Evolutionary conservation across 2,888 invertebrate genomes (phyloP).

Genomic region (Gnatocerus cornutus): DNA sequence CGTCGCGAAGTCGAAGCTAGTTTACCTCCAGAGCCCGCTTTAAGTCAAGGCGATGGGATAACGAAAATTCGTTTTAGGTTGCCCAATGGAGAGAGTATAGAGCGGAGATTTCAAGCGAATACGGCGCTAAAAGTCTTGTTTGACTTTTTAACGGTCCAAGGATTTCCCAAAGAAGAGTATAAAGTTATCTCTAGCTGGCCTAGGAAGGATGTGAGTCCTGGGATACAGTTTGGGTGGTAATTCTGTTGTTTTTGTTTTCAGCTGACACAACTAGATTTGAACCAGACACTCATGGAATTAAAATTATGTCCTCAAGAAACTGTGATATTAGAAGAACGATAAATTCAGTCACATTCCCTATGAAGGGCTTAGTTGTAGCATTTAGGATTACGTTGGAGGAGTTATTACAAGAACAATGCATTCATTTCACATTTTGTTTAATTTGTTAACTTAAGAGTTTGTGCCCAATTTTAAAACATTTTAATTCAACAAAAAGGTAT

Average conservation of each 20-base stretch:
- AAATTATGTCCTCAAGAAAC: constrained; percentile 96
- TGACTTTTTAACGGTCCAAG: constrained; percentile 91
- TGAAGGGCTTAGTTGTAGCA: constrained; percentile 45
- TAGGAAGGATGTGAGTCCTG: constrained; percentile 90
- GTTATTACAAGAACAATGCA: constrained; percentile 8
- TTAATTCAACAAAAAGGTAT: not conserved
- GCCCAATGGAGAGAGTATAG: constrained; percentile 84
- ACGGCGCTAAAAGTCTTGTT: constrained; percentile 80
- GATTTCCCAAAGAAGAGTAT: constrained; percentile 89
- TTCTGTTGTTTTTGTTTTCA: constrained; percentile 69
- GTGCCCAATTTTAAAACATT: not conserved
- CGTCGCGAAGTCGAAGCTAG: constrained; percentile 77
- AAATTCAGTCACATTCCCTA: constrained; percentile 68
- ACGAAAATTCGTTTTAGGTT: constrained; percentile 87
- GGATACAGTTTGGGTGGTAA: constrained; percentile 42
- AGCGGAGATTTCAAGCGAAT: constrained; percentile 82
- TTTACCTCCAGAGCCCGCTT: constrained; percentile 82
- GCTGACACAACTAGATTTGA: constrained; percentile 85
- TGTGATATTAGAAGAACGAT: constrained; percentile 94
- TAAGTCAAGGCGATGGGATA: constrained; percentile 74
- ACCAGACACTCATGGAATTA: constrained; percentile 84
- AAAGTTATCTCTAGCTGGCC: constrained; percentile 97
- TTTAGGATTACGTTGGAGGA: constrained; percentile 30
- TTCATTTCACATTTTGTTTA: constrained; percentile 36
- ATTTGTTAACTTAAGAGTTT: constrained; percentile 15